Base-by-base conservation (phyloP, 2,113 vertebrate species). In the Xenopus borealis region DNA sequence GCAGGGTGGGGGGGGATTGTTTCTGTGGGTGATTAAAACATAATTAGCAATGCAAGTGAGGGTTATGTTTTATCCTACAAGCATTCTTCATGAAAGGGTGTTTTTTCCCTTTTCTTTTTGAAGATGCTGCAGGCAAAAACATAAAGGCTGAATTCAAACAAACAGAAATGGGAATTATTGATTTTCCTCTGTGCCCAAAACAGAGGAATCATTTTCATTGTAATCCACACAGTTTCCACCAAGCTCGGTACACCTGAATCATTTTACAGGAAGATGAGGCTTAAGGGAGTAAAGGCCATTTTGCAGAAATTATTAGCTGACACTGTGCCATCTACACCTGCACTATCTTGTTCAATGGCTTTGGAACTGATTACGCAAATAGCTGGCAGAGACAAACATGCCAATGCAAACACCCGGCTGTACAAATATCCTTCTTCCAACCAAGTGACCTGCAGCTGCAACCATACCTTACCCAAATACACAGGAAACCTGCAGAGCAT, bases 251-350 rank as follows among this genome's bases (percentile, higher is more conserved):
- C 18, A 58, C 18, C 18, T 58, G 55, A 58, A 58, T 58, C 55
- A 58, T 18, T 58, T 58, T 10, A 58, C 10, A 58, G 55, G 13
- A 61, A 61, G 58, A 9, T 12, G 8, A 18, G 20, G 11, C 18
- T 23, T 61, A 61, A 61, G 58, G 58, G 58, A 27, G 58, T 9
- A 61, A 23, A 61, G 58, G 58, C 19, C 58, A 61, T 61, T 61
- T 61, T 27, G 20, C 55, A 12, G 20, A 16, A 61, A 23, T 61
- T 61, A 61, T 61, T 61, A 61, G 18, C 13, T 23, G 58, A 61
- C 11, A 19, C 14, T 17, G 17, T 61, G 58, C 58, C 19, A 23
- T 61, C 58, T 27, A 61, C 58, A 61, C 20, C 58, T 61, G 58
- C 14, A 12, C 11, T 20, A 10, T 20, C 13, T 61, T 16, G 19